Evolutionary conservation across 35 echinoderm and acorn worm species (phyloP).

Genomic region (Stichopus chloronotus): DNA sequence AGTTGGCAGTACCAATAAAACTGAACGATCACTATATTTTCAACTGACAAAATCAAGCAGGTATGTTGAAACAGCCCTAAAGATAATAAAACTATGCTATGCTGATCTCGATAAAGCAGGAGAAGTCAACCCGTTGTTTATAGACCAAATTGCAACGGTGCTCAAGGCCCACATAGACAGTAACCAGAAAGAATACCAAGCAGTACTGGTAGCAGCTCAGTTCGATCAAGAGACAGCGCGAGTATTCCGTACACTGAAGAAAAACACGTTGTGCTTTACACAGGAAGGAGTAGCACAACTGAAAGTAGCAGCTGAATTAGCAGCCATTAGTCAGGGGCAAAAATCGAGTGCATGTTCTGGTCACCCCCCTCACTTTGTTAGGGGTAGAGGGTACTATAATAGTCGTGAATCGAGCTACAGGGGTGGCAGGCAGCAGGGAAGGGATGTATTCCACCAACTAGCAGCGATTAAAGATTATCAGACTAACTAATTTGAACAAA

Average conservation of each 20-base stretch:
- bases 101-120: neutral
- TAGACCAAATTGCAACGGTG: neutral
- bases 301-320: conserved; percentile 34
- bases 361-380: neutral
- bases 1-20: neutral
- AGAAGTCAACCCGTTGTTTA: neutral
- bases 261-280: conserved; percentile 41
- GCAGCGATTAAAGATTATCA: neutral
- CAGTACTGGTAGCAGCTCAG: conserved; percentile 50
- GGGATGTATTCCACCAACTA: conserved; percentile 30
- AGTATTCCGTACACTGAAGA: neutral
- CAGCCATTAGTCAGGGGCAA: neutral
- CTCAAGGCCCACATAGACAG: neutral
- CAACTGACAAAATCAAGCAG: conserved; percentile 16
- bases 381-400: neutral
- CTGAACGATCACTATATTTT: neutral
- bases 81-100: conserved; percentile 42
- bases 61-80: conserved; percentile 8
- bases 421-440: conserved; percentile 22
- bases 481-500: neutral
- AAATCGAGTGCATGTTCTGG: conserved; percentile 21
- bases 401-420: neutral
- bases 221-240: conserved; percentile 44
- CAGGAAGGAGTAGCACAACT: conserved; percentile 14
- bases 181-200: conserved; percentile 54